Evolutionary conservation across 2,797 vertebrate species (phyloP).

Genomic region (Crenichthys baileyi): DNA sequence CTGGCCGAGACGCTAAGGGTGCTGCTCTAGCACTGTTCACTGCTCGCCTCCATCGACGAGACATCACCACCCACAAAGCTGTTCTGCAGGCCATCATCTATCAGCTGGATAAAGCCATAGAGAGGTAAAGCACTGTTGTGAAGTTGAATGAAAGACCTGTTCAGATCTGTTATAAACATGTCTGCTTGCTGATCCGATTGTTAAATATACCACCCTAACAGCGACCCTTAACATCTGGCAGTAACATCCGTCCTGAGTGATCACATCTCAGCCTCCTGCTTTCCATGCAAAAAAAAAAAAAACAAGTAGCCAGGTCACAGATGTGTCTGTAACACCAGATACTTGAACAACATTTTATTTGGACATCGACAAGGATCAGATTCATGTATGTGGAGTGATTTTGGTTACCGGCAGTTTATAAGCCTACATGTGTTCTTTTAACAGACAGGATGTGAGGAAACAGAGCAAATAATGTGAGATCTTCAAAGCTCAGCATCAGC

Average conservation of each 20-base stretch:
- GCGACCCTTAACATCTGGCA: not conserved
- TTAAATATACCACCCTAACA: not conserved
- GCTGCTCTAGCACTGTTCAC: constrained; percentile 88
- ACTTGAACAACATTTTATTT: too few relatives aligned
- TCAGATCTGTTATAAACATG: not conserved
- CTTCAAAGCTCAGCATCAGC: not conserved
- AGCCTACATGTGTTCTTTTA: too few relatives aligned
- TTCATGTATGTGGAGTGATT: too few relatives aligned
- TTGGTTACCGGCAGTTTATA: too few relatives aligned
- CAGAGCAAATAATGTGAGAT: not conserved
- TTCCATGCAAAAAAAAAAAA: too few relatives aligned
- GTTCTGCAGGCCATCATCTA: constrained; percentile 89
- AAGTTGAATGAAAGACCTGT: not conserved
- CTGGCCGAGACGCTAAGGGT: constrained; percentile 85
- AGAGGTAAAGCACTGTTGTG: constrained; percentile 72
- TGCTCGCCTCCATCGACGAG: constrained; percentile 84
- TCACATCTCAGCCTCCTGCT: too few relatives aligned
- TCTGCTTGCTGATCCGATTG: not conserved
- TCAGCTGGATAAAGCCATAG: constrained; percentile 89
- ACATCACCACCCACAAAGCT: constrained; percentile 85
- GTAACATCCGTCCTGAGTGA: not conserved
- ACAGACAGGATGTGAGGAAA: not conserved
- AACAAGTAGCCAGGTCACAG: too few relatives aligned
- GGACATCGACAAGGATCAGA: too few relatives aligned
- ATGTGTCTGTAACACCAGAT: too few relatives aligned